A percentile compares a stretch with the other conserved stretches of the same genome.
phyloP scores from a whole-genome alignment of 2,797 vertebrate genomes.

The Danio aesculapii region DNA sequence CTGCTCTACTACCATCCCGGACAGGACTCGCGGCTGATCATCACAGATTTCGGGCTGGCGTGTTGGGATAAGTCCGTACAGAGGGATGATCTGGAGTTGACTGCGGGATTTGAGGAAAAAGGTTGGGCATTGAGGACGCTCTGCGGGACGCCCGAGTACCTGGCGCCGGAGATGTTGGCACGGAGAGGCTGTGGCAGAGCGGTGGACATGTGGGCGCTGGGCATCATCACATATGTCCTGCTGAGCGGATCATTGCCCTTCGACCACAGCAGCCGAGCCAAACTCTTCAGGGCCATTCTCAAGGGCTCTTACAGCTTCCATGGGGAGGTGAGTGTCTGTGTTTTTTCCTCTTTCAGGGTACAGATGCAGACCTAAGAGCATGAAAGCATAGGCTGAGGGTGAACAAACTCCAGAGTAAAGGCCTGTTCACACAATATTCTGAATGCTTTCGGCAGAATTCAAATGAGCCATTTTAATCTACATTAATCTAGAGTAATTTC shows the following conservation, averaged over 20 bases:
- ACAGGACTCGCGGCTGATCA: slow-evolving; percentile 70
- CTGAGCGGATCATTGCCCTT: slow-evolving; percentile 77
- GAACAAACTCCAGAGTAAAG: no score
- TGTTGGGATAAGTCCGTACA: slow-evolving; percentile 53
- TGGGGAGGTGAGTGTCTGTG: slow-evolving; percentile 66
- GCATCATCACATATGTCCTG: slow-evolving; percentile 72
- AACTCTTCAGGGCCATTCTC: slow-evolving; percentile 70
- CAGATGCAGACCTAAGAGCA: no score
- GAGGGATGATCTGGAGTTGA: neutral
- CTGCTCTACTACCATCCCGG: slow-evolving; percentile 74
- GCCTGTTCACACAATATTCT: no score
- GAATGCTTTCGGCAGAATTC: no score
- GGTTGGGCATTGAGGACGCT: slow-evolving; percentile 59
- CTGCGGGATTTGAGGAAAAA: neutral
- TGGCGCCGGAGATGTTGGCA: slow-evolving; percentile 74
- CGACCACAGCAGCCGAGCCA: slow-evolving; percentile 67
- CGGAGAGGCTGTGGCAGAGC: slow-evolving; percentile 63
- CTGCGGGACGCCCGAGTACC: slow-evolving; percentile 68
- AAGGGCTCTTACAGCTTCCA: slow-evolving; percentile 72
- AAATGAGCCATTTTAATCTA: no score
- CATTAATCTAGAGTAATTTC: no score
- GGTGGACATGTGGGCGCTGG: slow-evolving; percentile 75
- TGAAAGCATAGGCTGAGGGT: no score
- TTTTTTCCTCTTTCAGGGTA: neutral
- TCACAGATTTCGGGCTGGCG: slow-evolving; percentile 75